phyloP scores from a whole-genome alignment of 2,113 vertebrate genomes.

The Felis catus region F.catus_Fca126_mat1.0 CM031416.1:145613001-145613500 shows the following conservation, averaged over 20 bases:
- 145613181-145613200: background rate
- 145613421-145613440: background rate
- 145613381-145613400: background rate
- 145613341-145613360: background rate
- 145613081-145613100: background rate
- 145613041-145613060: background rate
- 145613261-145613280: background rate
- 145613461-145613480: background rate
- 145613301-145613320: background rate
- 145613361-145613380: background rate
- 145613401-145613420: accelerated
- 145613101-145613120: background rate
- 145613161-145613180: background rate
- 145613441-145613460: too few relatives aligned
- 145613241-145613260: background rate
- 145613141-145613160: background rate
- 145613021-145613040: background rate
- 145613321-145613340: too few relatives aligned
- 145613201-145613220: background rate
- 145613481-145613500: background rate
- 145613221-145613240: background rate
- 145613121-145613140: background rate
- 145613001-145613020: background rate
- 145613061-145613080: background rate
- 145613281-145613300: background rate